Conservation (phyloP, 2,113 vertebrate genomes). For the Bothrops jararaca region DNA sequence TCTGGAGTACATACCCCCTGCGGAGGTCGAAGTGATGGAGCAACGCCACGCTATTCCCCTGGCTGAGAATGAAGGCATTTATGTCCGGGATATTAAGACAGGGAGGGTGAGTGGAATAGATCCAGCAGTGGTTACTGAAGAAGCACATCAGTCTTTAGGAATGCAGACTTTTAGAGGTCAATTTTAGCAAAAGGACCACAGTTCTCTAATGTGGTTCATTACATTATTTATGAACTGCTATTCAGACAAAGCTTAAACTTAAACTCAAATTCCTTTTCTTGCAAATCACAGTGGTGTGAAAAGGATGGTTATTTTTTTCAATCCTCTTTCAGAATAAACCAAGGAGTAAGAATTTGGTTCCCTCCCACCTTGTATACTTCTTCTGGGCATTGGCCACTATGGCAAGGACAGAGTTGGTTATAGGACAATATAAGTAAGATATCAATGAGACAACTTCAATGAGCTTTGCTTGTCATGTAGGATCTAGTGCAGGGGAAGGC, state of each 20-base stretch:
- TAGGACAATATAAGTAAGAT: not conserved
- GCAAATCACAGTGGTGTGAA: not conserved
- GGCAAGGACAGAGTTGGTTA: not conserved
- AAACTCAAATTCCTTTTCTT: not conserved
- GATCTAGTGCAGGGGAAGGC: not conserved
- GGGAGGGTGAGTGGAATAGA: constrained; percentile 74
- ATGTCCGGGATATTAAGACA: constrained; percentile 82
- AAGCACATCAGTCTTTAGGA: not conserved
- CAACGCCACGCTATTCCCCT: constrained; percentile 77
- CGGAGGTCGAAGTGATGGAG: constrained; percentile 78
- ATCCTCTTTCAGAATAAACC: not conserved
- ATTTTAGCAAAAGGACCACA: not conserved
- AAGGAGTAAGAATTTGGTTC: not conserved
- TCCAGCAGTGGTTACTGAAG: not conserved
- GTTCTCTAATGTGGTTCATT: not conserved
- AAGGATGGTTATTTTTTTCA: not conserved
- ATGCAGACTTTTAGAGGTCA: not conserved
- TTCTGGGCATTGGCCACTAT: not conserved
- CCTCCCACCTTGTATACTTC: not conserved
- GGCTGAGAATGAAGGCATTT: constrained; percentile 89
- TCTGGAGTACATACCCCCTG: constrained; percentile 83
- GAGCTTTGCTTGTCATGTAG: not conserved
- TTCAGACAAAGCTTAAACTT: not conserved
- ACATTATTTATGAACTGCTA: constrained; percentile 5
- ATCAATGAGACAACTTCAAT: not conserved